Percentiles rank a stretch among this genome's conserved stretches.
Evolutionary conservation across 2,888 invertebrate genomes (phyloP).

Genomic region (Drosophila lacicola): DNA sequence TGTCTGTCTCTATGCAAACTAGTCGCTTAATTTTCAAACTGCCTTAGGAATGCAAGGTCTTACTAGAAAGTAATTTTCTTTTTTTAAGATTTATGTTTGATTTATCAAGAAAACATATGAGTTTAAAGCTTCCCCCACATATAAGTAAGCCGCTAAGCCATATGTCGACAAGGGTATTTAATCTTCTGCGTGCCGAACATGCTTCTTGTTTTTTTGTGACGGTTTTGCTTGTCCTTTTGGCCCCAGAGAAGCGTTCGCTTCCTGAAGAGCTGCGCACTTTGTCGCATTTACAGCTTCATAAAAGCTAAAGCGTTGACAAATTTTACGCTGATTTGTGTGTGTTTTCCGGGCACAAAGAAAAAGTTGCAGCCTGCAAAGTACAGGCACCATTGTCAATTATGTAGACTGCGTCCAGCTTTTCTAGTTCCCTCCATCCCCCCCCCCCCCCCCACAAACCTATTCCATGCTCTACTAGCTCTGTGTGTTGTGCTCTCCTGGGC

Average conservation of each 20-base stretch:
- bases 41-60: no score
- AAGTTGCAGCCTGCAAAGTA: conserved; percentile 48
- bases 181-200: no score
- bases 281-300: conserved; percentile 69
- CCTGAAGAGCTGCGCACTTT: conserved; percentile 51
- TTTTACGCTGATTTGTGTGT: conserved; percentile 71
- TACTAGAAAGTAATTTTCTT: no score
- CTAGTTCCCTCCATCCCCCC: neutral
- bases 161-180: no score
- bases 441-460: neutral
- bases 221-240: neutral
- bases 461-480: neutral
- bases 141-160: no score
- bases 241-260: conserved; percentile 23
- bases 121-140: no score
- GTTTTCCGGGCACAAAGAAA: conserved; percentile 31
- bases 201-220: no score
- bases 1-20: no score
- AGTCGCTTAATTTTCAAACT: no score
- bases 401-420: conserved; percentile 23
- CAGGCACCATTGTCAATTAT: conserved; percentile 63
- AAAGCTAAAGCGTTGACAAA: conserved; percentile 71
- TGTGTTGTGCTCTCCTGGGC: conserved; percentile 17
- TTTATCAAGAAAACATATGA: no score
- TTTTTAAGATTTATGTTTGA: no score